Base-by-base conservation (phyloP, 2,113 vertebrate species). In the Manacus vitellinus region DNA sequence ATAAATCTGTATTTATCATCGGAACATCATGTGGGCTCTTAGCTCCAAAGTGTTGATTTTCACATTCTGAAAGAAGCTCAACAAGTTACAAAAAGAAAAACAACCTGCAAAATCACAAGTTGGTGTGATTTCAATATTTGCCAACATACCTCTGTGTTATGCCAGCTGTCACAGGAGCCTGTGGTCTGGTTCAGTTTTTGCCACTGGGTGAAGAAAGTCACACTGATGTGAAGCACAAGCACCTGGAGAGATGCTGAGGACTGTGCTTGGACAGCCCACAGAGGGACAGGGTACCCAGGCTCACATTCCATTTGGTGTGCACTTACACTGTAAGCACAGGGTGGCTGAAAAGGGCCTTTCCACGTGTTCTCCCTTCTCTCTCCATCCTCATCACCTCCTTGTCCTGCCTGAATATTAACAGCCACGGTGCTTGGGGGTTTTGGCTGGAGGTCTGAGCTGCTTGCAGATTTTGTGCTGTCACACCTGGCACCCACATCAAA, bases 221-320 rank as follows among this genome's bases (percentile, higher is more conserved):
- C 30, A 4, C 5, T 33, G 15, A 3, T 5, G 11, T 13, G 56
- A 85, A 35, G 41, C 22, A 67, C 23, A 43, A 54, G 25, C 16
- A 15, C 30, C 11, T 8, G 65, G 15, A 87, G 59, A 59, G 66
- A 44, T 49, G 66, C 62, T 61, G 4, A 72, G 54, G 61, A 8
- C 13, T 5, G 1, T 28, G 35, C 35, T 35, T 35, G 35, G 35
- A 35, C 35, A 35, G 35, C 35, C 33, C 33, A 51, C 62, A 46
- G 31, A 23, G 55, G 21, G 15, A 51, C 17, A 43, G 56, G 35
- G 9, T 56, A 46, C 24, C 9, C 14, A 33, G 56, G 49, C 25
- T 72, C 49, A 1, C 0, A 4, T 21, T 46, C 31, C 27, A 22
- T 9, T 18, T 25, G 18, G 4, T 47, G 24, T 4, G 20, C 15